Base-by-base conservation (phyloP, 1,140 invertebrate species). In the Grapholita molesta region DNA sequence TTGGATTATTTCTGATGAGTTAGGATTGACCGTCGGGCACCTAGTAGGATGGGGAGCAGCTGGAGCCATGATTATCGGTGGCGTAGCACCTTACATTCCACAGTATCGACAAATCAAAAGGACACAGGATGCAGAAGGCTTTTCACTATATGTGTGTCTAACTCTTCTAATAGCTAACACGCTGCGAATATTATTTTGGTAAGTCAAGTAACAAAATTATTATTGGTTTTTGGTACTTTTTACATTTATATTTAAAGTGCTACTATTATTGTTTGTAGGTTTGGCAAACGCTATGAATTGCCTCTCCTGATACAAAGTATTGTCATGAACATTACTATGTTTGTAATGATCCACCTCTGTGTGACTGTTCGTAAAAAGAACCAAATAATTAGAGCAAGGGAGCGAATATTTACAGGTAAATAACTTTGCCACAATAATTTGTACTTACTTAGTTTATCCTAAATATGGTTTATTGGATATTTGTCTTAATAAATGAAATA, bases 151-250 rank as follows among this genome's bases (percentile, higher is more conserved):
- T 85, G 99, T 99, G 38, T 99, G 99, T 86, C 93, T 99, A 33
- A 96, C 98, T 3, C 94, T 99, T 21, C 93, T 99, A 32, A 94
- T 99, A 84, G 99, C 99, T 38, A 99, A 99, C 86, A 99, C 97
- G 66, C 93, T 99, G 53, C 95, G 99, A 78, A 99, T 99, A 85
- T 93, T 99, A 69, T 99, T 99, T 94, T 99, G 99, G 99, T 99
- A 93, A 94, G 95, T 94, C 72, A 12, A 72, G 8, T 21, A 15
- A 2, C 18, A 7, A 21, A 21, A 18, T 48, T 18, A 7, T 30
- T 33, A 23, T 69, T 12, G 35, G 9, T 61, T 69, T 35, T 55
- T 55, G 30, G 11, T 48, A 68, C 25, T 72, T 68, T 55, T 30
- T 64, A 15, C 28, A 55, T 15, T 38, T 69, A 69, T 67, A 71